Evolutionary conservation across 2,888 invertebrate genomes (phyloP), one percentile per base, ranked within the genome.

Genomic region (Drosophila sordidula): DNA sequence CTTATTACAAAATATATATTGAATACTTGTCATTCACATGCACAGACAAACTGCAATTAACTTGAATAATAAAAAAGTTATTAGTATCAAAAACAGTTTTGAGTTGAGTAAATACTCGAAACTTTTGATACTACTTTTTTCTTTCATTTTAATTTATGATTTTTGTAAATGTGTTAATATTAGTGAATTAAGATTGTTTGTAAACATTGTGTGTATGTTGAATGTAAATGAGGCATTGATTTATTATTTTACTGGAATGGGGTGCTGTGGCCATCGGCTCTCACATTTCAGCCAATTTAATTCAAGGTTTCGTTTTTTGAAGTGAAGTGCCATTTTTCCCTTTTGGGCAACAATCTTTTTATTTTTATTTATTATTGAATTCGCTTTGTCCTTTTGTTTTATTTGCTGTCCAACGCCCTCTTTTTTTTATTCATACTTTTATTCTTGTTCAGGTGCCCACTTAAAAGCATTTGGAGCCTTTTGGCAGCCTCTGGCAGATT

Each of bases 301-400:
- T 74, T 46, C 50, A 29, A 45, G 44, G 29, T 32, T 54, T 45
- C 29, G 18, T 34, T 64, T 62, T 39, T 58, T 66, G 64, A 67
- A 57, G 67, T 61, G 42, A 64, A 65, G 65, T 68, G 74, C 52
- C 65, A 78, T 57, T 71, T 69, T 67, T n/a, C 49, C 56, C 64
- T 66, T 78, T 70, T 70, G 62, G 67, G 55, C 34, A 36, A 12
- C 22, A 82, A 70, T 70, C 66, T 64, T 69, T 66, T 57, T 70
- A 57, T 67, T 67, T 71, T 72, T 73, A 67, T 70, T 71, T 78
- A 68, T 72, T 50, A 45, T 66, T 70, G 29, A 47, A 29, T 59
- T 76, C 49, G 64, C 69, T 55, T 77, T 83, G 76, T 72, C 75
- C 68, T 62, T 69, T 51, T 58, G 32, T 72, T 69, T 75, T 72